Percentiles rank a stretch among this genome's conserved stretches.
phyloP scores from a whole-genome alignment of 2,113 vertebrate genomes.

The Petrocephalus microphthalmus region DNA sequence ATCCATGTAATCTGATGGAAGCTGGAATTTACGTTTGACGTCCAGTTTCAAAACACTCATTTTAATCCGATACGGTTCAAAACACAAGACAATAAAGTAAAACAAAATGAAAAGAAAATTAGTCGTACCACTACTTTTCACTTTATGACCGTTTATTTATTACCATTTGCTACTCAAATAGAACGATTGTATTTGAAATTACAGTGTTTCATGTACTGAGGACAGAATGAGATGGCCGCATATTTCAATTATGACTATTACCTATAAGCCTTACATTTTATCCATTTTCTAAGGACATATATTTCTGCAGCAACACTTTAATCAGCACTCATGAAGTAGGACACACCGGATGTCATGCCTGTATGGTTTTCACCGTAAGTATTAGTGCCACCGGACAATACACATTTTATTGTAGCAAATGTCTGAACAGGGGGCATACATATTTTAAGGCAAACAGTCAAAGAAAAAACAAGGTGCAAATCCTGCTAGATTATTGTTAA shows the following conservation, averaged over 20 bases:
- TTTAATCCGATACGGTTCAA: not conserved
- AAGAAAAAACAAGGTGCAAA: not conserved
- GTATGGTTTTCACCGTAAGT: not conserved
- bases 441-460: not conserved
- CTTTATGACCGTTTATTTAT: not conserved
- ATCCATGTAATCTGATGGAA: not conserved
- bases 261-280: not conserved
- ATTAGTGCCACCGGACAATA: not conserved
- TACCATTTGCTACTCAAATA: not conserved
- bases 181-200: not conserved
- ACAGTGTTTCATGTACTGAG: not conserved
- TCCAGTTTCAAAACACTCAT: not conserved
- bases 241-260: not conserved
- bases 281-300: not conserved
- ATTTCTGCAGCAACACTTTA: not conserved
- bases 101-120: too few species aligned
- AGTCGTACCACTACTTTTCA: not conserved
- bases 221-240: not conserved
- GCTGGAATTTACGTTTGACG: not conserved
- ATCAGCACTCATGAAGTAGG: not conserved
- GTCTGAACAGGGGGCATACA: not conserved
- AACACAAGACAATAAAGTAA: not conserved
- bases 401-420: not conserved
- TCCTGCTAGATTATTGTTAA: not conserved
- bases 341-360: not conserved